Evolutionary conservation across 2,888 invertebrate species (phyloP).

Genomic region (Stenichneumon culpator): DNA sequence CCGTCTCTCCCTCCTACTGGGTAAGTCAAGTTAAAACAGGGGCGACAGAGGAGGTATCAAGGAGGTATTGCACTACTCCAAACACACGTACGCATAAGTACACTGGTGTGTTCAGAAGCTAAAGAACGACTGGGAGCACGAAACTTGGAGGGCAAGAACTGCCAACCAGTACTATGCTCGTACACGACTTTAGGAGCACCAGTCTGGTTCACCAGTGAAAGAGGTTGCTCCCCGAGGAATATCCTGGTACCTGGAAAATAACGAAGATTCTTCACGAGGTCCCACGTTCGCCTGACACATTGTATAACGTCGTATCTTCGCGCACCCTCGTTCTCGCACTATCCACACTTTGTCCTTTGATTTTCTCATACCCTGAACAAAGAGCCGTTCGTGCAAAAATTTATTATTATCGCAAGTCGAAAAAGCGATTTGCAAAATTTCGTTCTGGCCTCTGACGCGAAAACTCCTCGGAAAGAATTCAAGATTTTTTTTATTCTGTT

Average conservation of each 20-base stretch:
- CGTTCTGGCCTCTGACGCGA: too few species aligned
- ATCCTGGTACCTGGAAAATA: background rate
- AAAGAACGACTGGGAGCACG: constrained; percentile 10
- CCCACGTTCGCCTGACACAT: constrained; percentile 8
- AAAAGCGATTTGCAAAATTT: too few species aligned
- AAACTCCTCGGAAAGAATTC: too few species aligned
- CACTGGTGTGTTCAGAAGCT: background rate
- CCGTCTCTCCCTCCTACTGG: background rate
- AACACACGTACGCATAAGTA: background rate
- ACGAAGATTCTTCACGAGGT: constrained; percentile 34
- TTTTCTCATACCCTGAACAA: background rate
- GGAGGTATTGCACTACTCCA: background rate
- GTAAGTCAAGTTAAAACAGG: background rate
- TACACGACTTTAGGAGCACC: constrained; percentile 26
- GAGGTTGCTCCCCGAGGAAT: constrained; percentile 57
- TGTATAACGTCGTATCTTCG: background rate
- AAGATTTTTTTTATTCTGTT: too few species aligned
- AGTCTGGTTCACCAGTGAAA: constrained; percentile 50
- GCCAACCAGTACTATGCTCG: background rate
- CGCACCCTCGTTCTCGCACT: background rate
- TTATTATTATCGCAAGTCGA: too few species aligned
- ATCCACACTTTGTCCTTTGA: background rate
- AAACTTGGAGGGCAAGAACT: background rate
- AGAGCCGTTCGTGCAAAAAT: too few species aligned
- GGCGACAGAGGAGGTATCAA: background rate